phyloP scores from a whole-genome alignment of 2,797 vertebrate genomes.

The Phalloptychus januarius region DNA sequence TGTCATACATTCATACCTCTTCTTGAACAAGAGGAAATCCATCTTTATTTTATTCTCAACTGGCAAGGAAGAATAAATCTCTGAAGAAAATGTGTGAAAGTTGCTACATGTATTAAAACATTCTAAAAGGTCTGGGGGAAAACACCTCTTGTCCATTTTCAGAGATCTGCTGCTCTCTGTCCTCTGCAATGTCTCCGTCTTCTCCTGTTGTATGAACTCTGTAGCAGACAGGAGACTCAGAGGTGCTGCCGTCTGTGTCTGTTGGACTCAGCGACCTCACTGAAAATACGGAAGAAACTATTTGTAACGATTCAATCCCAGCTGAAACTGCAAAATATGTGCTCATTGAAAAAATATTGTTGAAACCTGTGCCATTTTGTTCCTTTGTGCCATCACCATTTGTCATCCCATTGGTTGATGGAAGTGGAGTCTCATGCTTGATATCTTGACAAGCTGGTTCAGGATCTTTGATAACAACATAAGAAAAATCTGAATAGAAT shows the following conservation, averaged over 20 bases:
- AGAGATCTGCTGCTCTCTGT: slow-evolving; percentile 53
- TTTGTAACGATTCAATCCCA: not conserved
- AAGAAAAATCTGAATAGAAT: not conserved
- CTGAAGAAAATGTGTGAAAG: not conserved
- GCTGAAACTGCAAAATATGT: not conserved
- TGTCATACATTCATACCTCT: not conserved
- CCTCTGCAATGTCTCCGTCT: slow-evolving; percentile 44
- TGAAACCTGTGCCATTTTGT: slow-evolving; percentile 74
- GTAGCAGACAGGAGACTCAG: slow-evolving; percentile 55
- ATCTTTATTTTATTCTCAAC: not conserved
- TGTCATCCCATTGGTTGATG: slow-evolving; percentile 62
- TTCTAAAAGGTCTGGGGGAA: too few relatives aligned
- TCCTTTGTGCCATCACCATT: slow-evolving; percentile 51
- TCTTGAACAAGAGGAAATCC: not conserved
- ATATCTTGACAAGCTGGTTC: slow-evolving; percentile 52
- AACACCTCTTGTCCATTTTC: slow-evolving; percentile 77
- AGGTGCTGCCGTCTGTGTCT: slow-evolving; percentile 65
- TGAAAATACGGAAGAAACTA: slow-evolving; percentile 23
- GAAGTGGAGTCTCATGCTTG: slow-evolving; percentile 42
- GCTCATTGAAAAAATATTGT: not conserved
- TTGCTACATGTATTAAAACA: too few relatives aligned
- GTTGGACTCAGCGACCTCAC: slow-evolving; percentile 68
- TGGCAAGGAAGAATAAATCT: not conserved
- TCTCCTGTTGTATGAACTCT: slow-evolving; percentile 29
- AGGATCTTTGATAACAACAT: slow-evolving; percentile 37